Evolutionary conservation across 2,113 vertebrate genomes (phyloP), one percentile per base, ranked within the genome.

Genomic region (Ciconia stormi): DNA sequence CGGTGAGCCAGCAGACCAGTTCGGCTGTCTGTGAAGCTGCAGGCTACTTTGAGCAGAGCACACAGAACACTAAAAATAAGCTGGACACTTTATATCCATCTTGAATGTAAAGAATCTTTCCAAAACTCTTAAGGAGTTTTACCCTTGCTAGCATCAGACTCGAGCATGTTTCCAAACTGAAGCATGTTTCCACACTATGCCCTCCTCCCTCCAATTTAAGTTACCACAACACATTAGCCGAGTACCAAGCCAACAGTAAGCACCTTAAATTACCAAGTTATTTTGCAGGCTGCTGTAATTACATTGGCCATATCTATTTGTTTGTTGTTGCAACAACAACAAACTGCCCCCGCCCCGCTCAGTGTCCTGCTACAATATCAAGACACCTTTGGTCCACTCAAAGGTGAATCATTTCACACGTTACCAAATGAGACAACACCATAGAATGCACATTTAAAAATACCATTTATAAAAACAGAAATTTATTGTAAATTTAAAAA

Each of bases 41-140:
- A 73, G 71, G 82, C 90, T 56, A 34, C 74, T 93, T 46, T 40
- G 55, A 82, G 59, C 82, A 90, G 49, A 82, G 85, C 78, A 76
- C 82, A 59, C 1, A 3, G 11, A 88, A 73, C 19, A 46, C 89
- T 92, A 95, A 95, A 95, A 95, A 94, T 89, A 96, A 96, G 29
- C 72, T 21, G 26, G 80, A 89, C 38, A 71, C 70, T 83, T 95
- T 73, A 89, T 78, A 92, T 70, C 86, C 42, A 32, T 49, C 76
- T 25, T 29, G 63, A 95, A 90, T 7, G 44, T 40, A 80, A 95
- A 92, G 71, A 92, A 96, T 78, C 71, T 86, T 95, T 92, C 89
- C 91, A 77, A 81, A 92, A 89, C 62, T 65, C 71, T 34, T 18
- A 15, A 11, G 30, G 50, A 90, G 86, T 63, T 83, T 66, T 25